Conservation (phyloP, 2,888 invertebrate genomes). For the Trachelus stipa region DNA sequence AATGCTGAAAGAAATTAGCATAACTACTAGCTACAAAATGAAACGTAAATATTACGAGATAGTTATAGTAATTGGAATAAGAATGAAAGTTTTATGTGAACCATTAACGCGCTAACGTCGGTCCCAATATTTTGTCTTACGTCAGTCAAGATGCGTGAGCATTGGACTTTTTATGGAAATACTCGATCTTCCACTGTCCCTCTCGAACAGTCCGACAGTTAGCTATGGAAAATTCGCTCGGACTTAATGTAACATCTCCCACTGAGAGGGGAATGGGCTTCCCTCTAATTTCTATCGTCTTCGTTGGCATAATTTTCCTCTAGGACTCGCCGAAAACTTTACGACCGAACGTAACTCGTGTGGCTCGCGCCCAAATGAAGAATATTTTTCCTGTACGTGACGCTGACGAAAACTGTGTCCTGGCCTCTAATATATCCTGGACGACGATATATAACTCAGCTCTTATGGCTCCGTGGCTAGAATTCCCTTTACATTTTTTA, state of each 20-base stretch:
- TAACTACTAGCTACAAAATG: conserved; percentile 5
- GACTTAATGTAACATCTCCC: not conserved
- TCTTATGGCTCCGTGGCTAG: not conserved
- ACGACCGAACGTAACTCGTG: conserved; percentile 3
- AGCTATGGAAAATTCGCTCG: not conserved
- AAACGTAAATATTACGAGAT: not conserved
- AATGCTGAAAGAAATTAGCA: conserved; percentile 3
- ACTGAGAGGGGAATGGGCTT: rapidly evolving
- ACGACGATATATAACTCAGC: not conserved
- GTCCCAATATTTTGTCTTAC: not conserved
- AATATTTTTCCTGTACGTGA: conserved; percentile 31
- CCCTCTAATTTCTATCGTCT: not conserved
- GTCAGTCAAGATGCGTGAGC: not conserved
- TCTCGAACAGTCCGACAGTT: not conserved
- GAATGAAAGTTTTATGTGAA: not conserved
- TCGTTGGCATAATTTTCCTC: not conserved
- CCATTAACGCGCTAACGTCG: not conserved
- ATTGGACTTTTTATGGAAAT: not conserved
- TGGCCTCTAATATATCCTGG: conserved; percentile 12
- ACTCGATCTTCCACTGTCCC: not conserved
- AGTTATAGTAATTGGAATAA: not conserved
- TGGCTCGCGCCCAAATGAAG: conserved; percentile 27
- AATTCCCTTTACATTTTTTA: not conserved
- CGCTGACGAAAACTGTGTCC: conserved; percentile 18
- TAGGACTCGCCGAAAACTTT: not conserved